These are phyloP conservation scores for Piprites chloris DNA, from an alignment of 2,113 vertebrate genomes.

Conservation along the genomic window DNA sequence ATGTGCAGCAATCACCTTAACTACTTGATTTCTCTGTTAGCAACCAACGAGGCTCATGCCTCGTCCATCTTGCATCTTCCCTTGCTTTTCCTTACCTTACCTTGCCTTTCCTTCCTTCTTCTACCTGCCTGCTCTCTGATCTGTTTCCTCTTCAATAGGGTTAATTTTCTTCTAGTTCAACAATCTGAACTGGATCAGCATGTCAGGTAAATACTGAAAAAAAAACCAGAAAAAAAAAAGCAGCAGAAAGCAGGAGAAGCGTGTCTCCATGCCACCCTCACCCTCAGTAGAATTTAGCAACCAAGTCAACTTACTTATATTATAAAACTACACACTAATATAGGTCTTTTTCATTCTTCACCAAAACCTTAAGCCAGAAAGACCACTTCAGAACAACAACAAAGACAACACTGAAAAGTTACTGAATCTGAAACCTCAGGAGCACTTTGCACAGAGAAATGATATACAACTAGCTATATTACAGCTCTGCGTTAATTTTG, in stretches of 20 bases:
- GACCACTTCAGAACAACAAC: neutral
- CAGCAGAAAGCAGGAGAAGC: neutral
- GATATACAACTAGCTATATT: neutral
- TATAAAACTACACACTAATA: neutral
- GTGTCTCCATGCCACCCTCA: neutral
- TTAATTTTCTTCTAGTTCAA: neutral
- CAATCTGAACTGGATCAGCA: neutral
- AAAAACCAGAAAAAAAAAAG: no score
- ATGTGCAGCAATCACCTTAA: neutral
- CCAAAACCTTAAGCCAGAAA: neutral
- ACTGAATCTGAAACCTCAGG: neutral
- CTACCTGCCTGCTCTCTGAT: neutral
- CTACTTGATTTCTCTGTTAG: neutral
- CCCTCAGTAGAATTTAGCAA: neutral
- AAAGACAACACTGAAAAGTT: neutral
- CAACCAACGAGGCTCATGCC: neutral
- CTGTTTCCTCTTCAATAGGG: neutral
- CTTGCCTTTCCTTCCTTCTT: neutral
- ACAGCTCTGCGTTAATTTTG: neutral
- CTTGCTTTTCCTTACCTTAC: neutral
- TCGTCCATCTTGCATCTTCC: neutral
- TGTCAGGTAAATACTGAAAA: neutral
- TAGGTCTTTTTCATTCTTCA: neutral
- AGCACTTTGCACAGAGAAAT: neutral
- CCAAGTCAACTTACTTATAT: neutral